Percentiles rank a stretch among this genome's conserved stretches.
These are phyloP conservation scores for Muntiacus muntjak DNA, from an alignment of 2,113 vertebrate species.

Conservation along the genomic window DNA sequence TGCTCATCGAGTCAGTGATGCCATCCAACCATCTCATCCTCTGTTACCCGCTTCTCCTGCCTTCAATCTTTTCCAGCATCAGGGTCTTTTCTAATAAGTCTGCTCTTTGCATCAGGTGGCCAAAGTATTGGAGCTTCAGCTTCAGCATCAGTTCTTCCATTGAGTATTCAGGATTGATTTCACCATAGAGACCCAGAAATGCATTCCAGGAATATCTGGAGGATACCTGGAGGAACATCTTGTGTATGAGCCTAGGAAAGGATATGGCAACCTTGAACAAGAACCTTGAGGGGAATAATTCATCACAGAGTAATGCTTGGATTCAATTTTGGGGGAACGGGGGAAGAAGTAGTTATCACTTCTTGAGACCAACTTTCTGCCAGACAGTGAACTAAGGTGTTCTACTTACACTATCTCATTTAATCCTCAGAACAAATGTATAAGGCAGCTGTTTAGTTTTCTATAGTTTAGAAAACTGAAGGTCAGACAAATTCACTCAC, in stretches of 20 bases:
- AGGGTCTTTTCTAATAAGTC: not conserved
- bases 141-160: not conserved
- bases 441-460: not conserved
- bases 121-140: not conserved
- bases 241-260: not conserved
- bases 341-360: not conserved
- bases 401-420: not conserved
- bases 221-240: not conserved
- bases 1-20: fast-evolving
- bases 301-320: not conserved
- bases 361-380: not conserved
- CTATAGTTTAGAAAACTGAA: not conserved
- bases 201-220: not conserved
- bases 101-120: not conserved
- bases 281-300: not conserved
- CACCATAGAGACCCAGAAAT: not conserved
- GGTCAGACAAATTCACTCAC: not conserved
- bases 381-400: not conserved
- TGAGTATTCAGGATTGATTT: not conserved
- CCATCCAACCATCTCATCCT: not conserved
- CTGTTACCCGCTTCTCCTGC: not conserved
- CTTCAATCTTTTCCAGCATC: not conserved
- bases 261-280: not conserved
- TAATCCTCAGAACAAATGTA: not conserved
- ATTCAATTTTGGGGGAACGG: not conserved